Conservation (phyloP, 2,888 invertebrate species). For the Orthonevra nobilis region DNA sequence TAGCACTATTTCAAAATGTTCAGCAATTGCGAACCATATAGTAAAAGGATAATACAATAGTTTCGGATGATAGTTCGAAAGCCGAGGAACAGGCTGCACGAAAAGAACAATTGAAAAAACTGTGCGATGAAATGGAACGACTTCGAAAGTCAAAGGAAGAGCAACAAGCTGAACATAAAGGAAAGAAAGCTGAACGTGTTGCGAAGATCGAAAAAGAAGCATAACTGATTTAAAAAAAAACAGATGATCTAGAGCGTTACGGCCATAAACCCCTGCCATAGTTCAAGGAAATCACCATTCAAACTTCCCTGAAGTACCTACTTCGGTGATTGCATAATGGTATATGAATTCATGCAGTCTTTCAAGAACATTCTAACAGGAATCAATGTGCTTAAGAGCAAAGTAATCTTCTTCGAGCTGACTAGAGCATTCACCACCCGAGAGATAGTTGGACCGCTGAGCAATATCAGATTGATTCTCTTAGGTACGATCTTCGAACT, state of each 20-base stretch:
- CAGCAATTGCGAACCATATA: too few species aligned
- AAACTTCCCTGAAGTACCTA: constrained; percentile 88
- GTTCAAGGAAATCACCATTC: constrained; percentile 86
- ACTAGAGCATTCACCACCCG: constrained; percentile 87
- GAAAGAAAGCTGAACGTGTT: constrained; percentile 80
- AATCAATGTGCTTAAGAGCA: constrained; percentile 86
- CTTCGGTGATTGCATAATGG: constrained; percentile 92
- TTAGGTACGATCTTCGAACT: constrained; percentile 90
- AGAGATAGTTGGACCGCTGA: constrained; percentile 90
- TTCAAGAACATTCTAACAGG: constrained; percentile 89
- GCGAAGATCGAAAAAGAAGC: constrained; percentile 81
- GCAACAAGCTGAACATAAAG: constrained; percentile 79
- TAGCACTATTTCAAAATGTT: too few species aligned
- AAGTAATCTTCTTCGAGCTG: constrained; percentile 87
- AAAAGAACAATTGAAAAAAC: constrained; percentile 75
- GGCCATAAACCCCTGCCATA: constrained; percentile 92
- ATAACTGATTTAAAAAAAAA: constrained; percentile 79
- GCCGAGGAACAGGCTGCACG: constrained; percentile 76
- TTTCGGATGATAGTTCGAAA: too few species aligned
- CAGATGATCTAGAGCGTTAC: constrained; percentile 95
- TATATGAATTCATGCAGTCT: constrained; percentile 93
- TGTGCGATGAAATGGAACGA: constrained; percentile 78
- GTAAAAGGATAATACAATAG: too few species aligned
- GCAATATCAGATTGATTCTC: constrained; percentile 91
- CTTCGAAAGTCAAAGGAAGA: constrained; percentile 79